Evolutionary conservation across 1,140 invertebrate genomes (phyloP).

Genomic region (Bombus affinis): DNA sequence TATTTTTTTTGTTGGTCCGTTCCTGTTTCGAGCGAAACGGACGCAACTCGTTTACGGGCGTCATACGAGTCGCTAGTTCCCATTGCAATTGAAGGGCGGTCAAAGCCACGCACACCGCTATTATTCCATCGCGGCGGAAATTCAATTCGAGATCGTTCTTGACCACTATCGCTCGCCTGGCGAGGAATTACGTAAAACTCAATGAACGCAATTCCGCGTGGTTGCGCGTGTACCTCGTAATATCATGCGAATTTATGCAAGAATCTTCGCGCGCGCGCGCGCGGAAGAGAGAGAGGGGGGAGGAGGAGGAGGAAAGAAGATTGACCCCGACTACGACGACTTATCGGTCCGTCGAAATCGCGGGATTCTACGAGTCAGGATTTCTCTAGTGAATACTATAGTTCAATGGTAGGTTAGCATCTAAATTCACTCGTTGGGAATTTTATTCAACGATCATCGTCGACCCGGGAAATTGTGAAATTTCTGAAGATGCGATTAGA

Average conservation of each 20-base stretch:
- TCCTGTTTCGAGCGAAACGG: conserved; percentile 58
- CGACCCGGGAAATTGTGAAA: not conserved
- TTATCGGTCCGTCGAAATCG: conserved; percentile 19
- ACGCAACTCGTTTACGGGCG: conserved; percentile 70
- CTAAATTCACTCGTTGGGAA: not conserved
- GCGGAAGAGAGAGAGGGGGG: not conserved
- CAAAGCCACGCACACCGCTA: conserved; percentile 69
- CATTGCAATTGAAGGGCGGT: conserved; percentile 78
- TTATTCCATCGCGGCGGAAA: conserved; percentile 72
- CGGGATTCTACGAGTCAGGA: not conserved
- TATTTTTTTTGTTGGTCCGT: not conserved
- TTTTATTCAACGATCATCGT: not conserved
- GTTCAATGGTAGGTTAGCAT: not conserved
- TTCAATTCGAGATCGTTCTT: conserved; percentile 76
- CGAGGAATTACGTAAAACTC: conserved; percentile 61
- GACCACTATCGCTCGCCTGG: conserved; percentile 46
- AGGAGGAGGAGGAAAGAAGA: not conserved
- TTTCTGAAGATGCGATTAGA: not conserved
- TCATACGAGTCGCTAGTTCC: conserved; percentile 70
- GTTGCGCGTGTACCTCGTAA: conserved; percentile 21
- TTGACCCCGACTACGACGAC: conserved; percentile 44
- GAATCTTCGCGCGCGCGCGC: not conserved
- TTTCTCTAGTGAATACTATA: not conserved
- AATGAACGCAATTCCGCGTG: conserved; percentile 58
- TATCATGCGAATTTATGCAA: conserved; percentile 39